Conservation (phyloP, 2,113 vertebrate genomes). For the Cebidichthys violaceus region DNA sequence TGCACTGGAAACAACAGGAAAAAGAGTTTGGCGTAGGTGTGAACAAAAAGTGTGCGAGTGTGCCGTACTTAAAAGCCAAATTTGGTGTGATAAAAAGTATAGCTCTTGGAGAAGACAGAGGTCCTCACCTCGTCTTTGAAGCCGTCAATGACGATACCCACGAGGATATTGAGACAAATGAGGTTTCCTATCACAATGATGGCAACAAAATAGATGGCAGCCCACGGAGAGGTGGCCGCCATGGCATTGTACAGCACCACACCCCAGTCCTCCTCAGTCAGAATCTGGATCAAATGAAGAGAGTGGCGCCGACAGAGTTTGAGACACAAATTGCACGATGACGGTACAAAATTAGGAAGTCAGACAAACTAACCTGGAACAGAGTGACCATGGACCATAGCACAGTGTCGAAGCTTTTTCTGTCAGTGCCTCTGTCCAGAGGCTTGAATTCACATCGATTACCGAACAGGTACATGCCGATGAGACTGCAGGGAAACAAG, state of each 20-base stretch:
- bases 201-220: not conserved
- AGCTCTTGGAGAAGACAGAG: not conserved
- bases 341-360: not conserved
- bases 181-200: conserved; percentile 13
- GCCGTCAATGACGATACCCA: conserved; percentile 31
- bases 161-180: conserved; percentile 39
- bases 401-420: conserved; percentile 93
- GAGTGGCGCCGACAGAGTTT: not conserved
- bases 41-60: not conserved
- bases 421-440: conserved; percentile 85
- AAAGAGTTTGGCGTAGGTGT: not conserved
- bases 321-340: not conserved
- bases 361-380: conserved; percentile 86
- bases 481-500: conserved; percentile 82
- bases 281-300: conserved; percentile 20
- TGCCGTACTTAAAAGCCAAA: not conserved
- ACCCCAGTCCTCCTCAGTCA: conserved; percentile 49
- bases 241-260: conserved; percentile 20
- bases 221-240: not conserved
- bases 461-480: conserved; percentile 94
- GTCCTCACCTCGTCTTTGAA: conserved; percentile 7
- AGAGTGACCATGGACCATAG: conserved; percentile 95
- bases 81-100: not conserved
- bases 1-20: not conserved
- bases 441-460: conserved; percentile 88